Conservation (phyloP, 2,888 invertebrate genomes). For the Temnothorax unifasciatus region DNA sequence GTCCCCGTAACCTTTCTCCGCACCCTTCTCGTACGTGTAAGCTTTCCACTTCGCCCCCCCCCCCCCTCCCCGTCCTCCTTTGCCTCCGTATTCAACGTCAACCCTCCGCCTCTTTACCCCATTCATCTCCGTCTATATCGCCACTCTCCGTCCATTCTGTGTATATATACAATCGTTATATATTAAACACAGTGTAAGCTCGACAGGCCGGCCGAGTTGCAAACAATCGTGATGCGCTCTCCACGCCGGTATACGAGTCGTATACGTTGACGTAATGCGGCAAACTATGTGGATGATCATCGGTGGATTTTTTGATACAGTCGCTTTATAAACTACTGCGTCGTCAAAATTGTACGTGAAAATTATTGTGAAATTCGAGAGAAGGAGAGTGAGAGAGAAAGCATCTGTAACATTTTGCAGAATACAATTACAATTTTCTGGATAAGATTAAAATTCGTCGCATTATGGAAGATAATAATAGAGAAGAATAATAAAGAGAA, state of each 20-base stretch:
- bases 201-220: conserved; percentile 54
- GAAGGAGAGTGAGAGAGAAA: not conserved
- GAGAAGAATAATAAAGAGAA: not conserved
- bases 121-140: conserved; percentile 74
- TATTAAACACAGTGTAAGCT: conserved; percentile 65
- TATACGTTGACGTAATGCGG: conserved; percentile 52
- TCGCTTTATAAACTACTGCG: conserved; percentile 15
- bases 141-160: conserved; percentile 60
- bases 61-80: conserved; percentile 58
- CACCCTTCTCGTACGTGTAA: conserved; percentile 30
- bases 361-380: not conserved
- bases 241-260: not conserved
- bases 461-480: not conserved
- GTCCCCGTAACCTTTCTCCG: conserved; percentile 42
- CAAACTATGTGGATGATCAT: conserved; percentile 32
- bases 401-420: not conserved
- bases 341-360: not conserved
- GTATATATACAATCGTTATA: conserved; percentile 70
- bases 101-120: conserved; percentile 70
- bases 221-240: conserved; percentile 58
- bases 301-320: conserved; percentile 31
- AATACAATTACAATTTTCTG: not conserved
- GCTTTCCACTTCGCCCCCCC: conserved; percentile 50
- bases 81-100: conserved; percentile 66
- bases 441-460: not conserved